Conservation (phyloP, 53 echinoderm and acorn worm species). For the Antedon mediterranea region DNA sequence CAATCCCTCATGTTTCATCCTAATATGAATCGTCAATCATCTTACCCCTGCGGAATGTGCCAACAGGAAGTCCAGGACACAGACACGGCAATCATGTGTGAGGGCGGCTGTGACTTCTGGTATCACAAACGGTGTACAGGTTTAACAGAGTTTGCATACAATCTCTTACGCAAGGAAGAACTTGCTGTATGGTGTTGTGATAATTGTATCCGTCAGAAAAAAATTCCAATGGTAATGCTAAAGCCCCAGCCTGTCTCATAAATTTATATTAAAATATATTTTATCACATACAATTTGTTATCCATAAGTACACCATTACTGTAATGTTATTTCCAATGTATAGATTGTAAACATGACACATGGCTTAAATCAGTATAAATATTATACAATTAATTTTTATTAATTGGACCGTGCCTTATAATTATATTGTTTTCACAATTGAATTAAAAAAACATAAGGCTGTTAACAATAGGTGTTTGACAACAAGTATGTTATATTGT, state of each 20-base stretch:
- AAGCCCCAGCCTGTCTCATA: slow-evolving; percentile 55
- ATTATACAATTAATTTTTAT: no score
- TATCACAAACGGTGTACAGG: slow-evolving; percentile 84
- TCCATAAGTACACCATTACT: no score
- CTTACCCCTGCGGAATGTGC: slow-evolving; percentile 69
- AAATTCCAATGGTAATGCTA: slow-evolving; percentile 67
- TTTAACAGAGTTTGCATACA: slow-evolving; percentile 65
- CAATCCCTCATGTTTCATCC: slow-evolving; percentile 60
- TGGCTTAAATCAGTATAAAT: no score
- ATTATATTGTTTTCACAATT: no score
- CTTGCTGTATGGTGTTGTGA: slow-evolving; percentile 94
- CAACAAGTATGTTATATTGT: no score
- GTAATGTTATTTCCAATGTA: no score
- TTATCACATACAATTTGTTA: background rate
- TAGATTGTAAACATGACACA: no score
- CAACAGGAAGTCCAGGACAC: slow-evolving; percentile 73
- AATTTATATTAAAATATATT: background rate
- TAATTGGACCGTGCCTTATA: no score
- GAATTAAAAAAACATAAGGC: no score
- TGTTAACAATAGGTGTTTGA: no score
- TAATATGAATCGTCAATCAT: slow-evolving; percentile 21
- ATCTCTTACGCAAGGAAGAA: slow-evolving; percentile 60
- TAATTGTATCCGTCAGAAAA: slow-evolving; percentile 76
- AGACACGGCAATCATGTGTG: slow-evolving; percentile 77
- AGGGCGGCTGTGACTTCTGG: slow-evolving; percentile 65